These are phyloP conservation scores for Drosophila orosa DNA, from an alignment of 1,140 invertebrate genomes.

Conservation along the genomic window DNA sequence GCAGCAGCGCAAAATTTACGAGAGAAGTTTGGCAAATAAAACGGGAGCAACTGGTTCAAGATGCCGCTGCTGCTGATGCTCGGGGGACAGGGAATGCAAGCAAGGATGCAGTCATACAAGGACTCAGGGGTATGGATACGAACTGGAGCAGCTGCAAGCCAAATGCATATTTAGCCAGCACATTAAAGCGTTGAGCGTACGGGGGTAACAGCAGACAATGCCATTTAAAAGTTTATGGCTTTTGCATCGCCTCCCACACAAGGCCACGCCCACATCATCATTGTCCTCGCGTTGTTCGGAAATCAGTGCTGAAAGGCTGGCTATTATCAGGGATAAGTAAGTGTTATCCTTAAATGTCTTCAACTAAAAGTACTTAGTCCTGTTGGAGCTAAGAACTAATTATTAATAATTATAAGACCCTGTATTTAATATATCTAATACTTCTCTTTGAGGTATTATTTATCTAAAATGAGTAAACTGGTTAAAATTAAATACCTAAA, in stretches of 20 bases:
- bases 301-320: slow-evolving; percentile 11
- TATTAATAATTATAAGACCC: no score
- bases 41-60: slow-evolving; percentile 51
- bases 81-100: not conserved
- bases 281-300: slow-evolving; percentile 16
- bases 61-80: slow-evolving; percentile 10
- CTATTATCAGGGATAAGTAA: not conserved
- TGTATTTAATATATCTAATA: no score
- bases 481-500: no score
- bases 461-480: no score
- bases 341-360: not conserved
- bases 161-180: slow-evolving; percentile 68
- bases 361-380: not conserved
- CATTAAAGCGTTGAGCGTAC: slow-evolving; percentile 63
- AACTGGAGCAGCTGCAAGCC: slow-evolving; percentile 58
- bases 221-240: slow-evolving; percentile 69
- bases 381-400: no score
- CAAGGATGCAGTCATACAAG: slow-evolving; percentile 7
- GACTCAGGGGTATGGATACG: slow-evolving; percentile 35
- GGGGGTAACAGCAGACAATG: slow-evolving; percentile 56
- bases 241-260: slow-evolving; percentile 36
- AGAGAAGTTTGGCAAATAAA: slow-evolving; percentile 51
- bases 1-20: slow-evolving; percentile 35
- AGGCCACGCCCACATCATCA: slow-evolving; percentile 30
- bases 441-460: no score